Evolutionary conservation across 2,888 invertebrate genomes (phyloP).

Genomic region (Euproctis similis): DNA sequence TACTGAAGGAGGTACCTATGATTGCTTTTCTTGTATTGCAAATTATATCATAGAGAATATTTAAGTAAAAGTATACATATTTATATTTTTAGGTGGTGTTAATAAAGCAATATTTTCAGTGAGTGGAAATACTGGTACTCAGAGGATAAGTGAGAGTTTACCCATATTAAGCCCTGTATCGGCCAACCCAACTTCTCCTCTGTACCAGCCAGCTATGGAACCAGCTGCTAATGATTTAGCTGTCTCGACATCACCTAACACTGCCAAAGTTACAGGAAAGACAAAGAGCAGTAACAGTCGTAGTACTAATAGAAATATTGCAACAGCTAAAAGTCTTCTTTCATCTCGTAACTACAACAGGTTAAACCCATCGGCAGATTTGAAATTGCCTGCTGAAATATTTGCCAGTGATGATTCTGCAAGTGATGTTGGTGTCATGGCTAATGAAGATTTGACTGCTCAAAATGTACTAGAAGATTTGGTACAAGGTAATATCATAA

Average conservation of each 20-base stretch:
- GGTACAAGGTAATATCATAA: constrained; percentile 26
- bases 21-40: no score
- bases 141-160: constrained; percentile 27
- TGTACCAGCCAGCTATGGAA: constrained; percentile 27
- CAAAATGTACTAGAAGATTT: constrained; percentile 42
- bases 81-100: constrained; percentile 15
- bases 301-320: constrained; percentile 9
- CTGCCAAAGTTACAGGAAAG: constrained; percentile 14
- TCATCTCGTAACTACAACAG: constrained; percentile 44
- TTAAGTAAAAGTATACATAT: no score
- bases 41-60: background rate
- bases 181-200: constrained; percentile 31
- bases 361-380: constrained; percentile 55
- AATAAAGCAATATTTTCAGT: constrained; percentile 37
- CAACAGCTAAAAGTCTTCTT: constrained; percentile 31
- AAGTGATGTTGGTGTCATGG: constrained; percentile 49
- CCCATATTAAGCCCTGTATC: constrained; percentile 45
- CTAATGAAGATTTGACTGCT: constrained; percentile 40
- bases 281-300: constrained; percentile 7
- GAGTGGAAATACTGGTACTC: constrained; percentile 24
- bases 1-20: constrained; percentile 39
- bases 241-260: constrained; percentile 29
- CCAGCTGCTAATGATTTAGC: constrained; percentile 30
- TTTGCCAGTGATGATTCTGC: constrained; percentile 70
- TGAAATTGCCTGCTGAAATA: constrained; percentile 66